phyloP scores from a whole-genome alignment of 1,140 invertebrate species.

The Thaumetopoea pityocampa region DNA sequence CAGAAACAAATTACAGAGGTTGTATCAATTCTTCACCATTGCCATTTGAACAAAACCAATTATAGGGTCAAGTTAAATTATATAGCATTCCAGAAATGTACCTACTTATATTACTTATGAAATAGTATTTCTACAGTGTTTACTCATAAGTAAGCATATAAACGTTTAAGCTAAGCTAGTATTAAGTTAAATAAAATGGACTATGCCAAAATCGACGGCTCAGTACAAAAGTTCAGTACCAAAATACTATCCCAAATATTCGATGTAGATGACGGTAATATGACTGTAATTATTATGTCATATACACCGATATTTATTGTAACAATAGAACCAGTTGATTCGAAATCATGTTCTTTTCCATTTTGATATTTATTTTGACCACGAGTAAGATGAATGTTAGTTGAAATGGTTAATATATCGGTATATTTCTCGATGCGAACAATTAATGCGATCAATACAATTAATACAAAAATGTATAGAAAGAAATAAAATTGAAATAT shows the following conservation, averaged over 20 bases:
- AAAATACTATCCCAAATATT: constrained; percentile 58
- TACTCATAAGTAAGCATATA: constrained; percentile 49
- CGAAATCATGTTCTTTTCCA: too few relatives aligned
- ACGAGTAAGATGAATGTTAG: too few relatives aligned
- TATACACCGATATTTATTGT: constrained; percentile 13
- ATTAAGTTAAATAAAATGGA: constrained; percentile 56
- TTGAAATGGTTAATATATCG: too few relatives aligned
- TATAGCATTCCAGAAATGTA: constrained; percentile 36
- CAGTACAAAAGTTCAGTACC: constrained; percentile 67
- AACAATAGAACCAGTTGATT: too few relatives aligned
- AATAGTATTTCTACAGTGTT: constrained; percentile 52
- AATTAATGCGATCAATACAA: too few relatives aligned
- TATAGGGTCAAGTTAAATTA: constrained; percentile 26
- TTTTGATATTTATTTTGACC: too few relatives aligned
- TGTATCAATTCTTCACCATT: constrained; percentile 16
- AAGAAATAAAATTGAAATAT: too few relatives aligned
- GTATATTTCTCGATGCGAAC: too few relatives aligned
- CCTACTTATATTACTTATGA: constrained; percentile 51
- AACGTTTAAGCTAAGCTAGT: constrained; percentile 58
- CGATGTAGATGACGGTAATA: constrained; percentile 20
- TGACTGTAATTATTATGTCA: constrained; percentile 11
- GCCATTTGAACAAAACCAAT: constrained; percentile 11
- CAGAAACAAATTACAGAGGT: constrained; percentile 35
- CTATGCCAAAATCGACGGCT: constrained; percentile 52
- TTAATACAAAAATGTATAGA: too few relatives aligned